Evolutionary conservation across 2,113 vertebrate genomes (phyloP).

Genomic region (Anolis sagrei): DNA sequence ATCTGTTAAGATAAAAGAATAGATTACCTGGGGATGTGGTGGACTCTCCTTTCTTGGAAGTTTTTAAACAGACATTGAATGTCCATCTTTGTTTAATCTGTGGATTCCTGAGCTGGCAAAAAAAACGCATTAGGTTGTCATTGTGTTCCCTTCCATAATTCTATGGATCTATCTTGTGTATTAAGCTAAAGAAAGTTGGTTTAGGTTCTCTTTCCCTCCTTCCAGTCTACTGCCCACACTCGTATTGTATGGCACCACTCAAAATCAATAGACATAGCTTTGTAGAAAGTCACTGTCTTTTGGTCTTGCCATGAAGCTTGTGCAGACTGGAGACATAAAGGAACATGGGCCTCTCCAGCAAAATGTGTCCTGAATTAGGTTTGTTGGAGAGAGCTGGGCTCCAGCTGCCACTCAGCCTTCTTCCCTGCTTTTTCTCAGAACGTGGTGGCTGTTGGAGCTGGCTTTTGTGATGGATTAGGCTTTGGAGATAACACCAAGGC

Average conservation of each 20-base stretch:
- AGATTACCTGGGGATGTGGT: no score
- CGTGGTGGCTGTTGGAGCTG: constrained; percentile 92
- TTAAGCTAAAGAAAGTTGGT: no score
- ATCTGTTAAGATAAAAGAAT: no score
- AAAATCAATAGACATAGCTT: background rate
- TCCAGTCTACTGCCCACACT: no score
- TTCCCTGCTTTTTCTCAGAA: constrained; percentile 76
- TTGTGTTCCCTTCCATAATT: no score
- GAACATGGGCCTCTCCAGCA: background rate
- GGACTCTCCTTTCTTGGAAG: no score
- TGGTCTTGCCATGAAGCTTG: background rate
- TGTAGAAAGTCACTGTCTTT: background rate
- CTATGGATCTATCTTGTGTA: no score
- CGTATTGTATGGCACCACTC: background rate
- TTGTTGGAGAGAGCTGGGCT: background rate
- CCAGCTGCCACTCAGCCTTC: background rate
- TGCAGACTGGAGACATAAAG: background rate
- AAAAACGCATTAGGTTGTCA: no score
- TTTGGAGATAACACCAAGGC: constrained; percentile 98
- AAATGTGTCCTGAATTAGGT: background rate
- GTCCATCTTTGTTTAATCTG: no score
- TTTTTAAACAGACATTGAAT: no score
- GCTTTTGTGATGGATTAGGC: constrained; percentile 95
- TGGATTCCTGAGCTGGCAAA: no score
- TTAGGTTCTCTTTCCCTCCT: no score